Base-by-base conservation (phyloP, 2,113 vertebrate genomes). In the Amazona guildingii region DNA sequence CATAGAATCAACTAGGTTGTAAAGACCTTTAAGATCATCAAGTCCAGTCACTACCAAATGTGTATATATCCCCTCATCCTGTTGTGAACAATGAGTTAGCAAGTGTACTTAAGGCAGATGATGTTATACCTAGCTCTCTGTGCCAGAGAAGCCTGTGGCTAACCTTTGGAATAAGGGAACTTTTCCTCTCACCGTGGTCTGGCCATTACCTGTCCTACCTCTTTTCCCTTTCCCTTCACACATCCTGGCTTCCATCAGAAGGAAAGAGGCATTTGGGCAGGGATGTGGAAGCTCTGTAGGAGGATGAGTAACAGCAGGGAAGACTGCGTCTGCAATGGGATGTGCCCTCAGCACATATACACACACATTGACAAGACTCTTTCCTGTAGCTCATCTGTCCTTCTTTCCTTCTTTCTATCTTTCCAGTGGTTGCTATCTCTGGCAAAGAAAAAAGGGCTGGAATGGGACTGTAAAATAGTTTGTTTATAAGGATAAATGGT, bases 401-500 rank as follows among this genome's bases (percentile, higher is more conserved):
- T 88, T 86, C 70, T 63, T 41, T 41, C 39, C 39, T 41, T 41
- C 39, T 41, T 41, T 41, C 39, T 13, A 41, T 41, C 39, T 41
- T 41, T 41, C 17, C 35, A 69, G 48, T 31, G 57, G 51, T 72
- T 48, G 62, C 57, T 68, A 35, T 61, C 72, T 76, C 81, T 82
- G 31, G 23, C 63, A 69, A 72, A 94, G 70, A 20, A 80, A 84
- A 76, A 91, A 67, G 46, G n/a, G 10, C 37, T 76, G 76, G 43
- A 91, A 55, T 44, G 20, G 66, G 52, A 23, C 52, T 91, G 37
- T 44, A 90, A 91, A 90, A 90, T 64, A 68, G 54, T 64, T 87
- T 91, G 57, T 83, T 95, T 85, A 59, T 69, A 29, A 92, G 61
- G 54, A 74, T 88, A 77, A 86, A 91, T 75, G 21, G 41, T 70